These are phyloP conservation scores for Drymonia ruficornis DNA, from an alignment of 2,888 invertebrate species.

Conservation along the genomic window DNA sequence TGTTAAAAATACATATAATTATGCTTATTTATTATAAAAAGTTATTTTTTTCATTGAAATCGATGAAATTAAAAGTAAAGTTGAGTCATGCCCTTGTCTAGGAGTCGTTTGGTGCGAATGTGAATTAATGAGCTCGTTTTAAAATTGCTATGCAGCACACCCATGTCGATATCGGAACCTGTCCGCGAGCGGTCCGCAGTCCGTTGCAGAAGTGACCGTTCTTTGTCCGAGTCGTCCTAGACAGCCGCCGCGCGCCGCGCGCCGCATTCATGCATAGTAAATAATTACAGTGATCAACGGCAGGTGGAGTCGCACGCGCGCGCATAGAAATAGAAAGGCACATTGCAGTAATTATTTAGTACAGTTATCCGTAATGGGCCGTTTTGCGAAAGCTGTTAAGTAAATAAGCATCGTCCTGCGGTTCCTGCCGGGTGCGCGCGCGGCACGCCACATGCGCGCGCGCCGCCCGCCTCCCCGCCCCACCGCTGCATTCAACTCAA, in stretches of 20 bases:
- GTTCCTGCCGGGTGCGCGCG: constrained; percentile 70
- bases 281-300: constrained; percentile 82
- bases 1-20: not conserved
- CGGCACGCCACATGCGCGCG: constrained; percentile 35
- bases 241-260: constrained; percentile 64
- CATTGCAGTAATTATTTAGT: constrained; percentile 85
- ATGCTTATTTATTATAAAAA: constrained; percentile 12
- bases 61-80: constrained; percentile 30
- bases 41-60: constrained; percentile 28
- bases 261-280: constrained; percentile 83
- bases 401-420: constrained; percentile 81
- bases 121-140: constrained; percentile 71
- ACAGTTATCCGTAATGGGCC: constrained; percentile 84
- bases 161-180: constrained; percentile 74
- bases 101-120: constrained; percentile 59
- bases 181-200: constrained; percentile 52
- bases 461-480: constrained; percentile 24
- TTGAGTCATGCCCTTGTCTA: constrained; percentile 55
- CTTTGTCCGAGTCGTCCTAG: constrained; percentile 81
- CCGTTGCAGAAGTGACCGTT: constrained; percentile 70
- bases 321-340: constrained; percentile 84
- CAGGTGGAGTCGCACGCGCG: constrained; percentile 80
- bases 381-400: constrained; percentile 83
- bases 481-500: constrained; percentile 35
- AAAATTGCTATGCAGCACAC: constrained; percentile 72